Evolutionary conservation across 2,888 invertebrate genomes (phyloP).

Genomic region (Zygaena filipendulae): DNA sequence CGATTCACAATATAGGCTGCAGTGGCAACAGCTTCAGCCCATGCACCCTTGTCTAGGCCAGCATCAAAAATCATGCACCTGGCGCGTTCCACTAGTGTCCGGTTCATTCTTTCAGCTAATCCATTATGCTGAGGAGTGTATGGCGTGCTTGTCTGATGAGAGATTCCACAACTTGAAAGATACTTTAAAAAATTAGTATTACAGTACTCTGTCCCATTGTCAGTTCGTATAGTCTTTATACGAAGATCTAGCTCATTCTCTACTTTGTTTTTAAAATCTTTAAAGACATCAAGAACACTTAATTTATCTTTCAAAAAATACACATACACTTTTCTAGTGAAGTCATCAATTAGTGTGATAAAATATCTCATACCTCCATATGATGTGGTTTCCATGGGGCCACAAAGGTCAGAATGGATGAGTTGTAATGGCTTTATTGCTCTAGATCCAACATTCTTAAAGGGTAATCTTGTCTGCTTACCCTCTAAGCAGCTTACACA

Average conservation of each 20-base stretch:
- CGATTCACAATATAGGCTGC: conserved; percentile 15
- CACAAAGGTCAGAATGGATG: conserved; percentile 18
- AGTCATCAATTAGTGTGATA: conserved; percentile 18
- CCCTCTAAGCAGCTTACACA: conserved; percentile 16
- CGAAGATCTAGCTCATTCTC: conserved; percentile 13
- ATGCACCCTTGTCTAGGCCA: conserved; percentile 11
- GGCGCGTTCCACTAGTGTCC: conserved; percentile 17
- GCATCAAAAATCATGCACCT: conserved; percentile 17
- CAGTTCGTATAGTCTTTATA: conserved; percentile 14
- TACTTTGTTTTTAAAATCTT: conserved; percentile 14
- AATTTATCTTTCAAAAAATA: conserved; percentile 15
- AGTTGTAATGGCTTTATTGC: conserved; percentile 11
- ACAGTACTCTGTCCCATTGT: conserved; percentile 18
- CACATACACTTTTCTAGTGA: conserved; percentile 12
- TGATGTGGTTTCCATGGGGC: conserved; percentile 17
- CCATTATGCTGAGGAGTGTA: conserved; percentile 29
- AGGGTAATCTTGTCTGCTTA: conserved; percentile 15
- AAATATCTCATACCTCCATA: conserved; percentile 17
- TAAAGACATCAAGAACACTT: conserved; percentile 9
- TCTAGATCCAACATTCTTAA: conserved; percentile 13
- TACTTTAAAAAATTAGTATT: conserved; percentile 12
- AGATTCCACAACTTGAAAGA: conserved; percentile 20
- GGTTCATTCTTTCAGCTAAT: conserved; percentile 22
- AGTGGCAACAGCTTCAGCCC: conserved; percentile 17
- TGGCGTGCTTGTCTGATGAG: conserved; percentile 20